Conservation (phyloP, 2,113 vertebrate species). For the Cebus imitator region DNA sequence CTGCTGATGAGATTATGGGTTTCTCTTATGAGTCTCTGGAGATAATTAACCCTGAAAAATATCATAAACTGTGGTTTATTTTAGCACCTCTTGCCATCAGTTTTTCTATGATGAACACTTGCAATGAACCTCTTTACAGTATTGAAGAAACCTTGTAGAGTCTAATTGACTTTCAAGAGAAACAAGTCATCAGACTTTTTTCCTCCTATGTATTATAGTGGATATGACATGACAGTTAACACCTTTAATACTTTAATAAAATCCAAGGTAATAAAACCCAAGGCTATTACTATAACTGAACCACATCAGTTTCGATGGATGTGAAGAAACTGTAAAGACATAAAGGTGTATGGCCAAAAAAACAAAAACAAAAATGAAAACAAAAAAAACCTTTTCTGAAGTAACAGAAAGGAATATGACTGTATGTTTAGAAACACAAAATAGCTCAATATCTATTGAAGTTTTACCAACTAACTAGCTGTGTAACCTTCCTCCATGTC, state of each 20-base stretch:
- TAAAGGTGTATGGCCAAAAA: background rate
- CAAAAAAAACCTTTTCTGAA: background rate
- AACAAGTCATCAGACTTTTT: background rate
- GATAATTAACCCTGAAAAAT: slow-evolving; percentile 36
- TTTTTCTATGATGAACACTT: slow-evolving; percentile 36
- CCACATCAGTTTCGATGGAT: background rate
- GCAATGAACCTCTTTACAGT: slow-evolving; percentile 6
- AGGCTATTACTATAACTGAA: background rate
- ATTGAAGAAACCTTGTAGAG: background rate
- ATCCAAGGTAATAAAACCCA: background rate
- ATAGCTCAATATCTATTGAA: background rate
- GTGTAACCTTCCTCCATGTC: background rate
- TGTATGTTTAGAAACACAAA: slow-evolving; percentile 14
- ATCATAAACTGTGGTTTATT: background rate
- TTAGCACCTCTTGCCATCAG: slow-evolving; percentile 24
- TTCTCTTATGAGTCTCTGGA: background rate
- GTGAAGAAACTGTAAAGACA: background rate
- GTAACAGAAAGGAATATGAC: background rate
- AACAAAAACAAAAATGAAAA: too few species aligned
- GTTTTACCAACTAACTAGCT: slow-evolving; percentile 35
- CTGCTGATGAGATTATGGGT: background rate
- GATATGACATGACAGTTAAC: background rate
- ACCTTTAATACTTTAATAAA: background rate
- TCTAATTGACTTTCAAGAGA: slow-evolving; percentile 50
- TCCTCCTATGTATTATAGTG: background rate